These are phyloP conservation scores for Pituophis catenifer DNA, from an alignment of 2,113 vertebrate species.

Conservation along the genomic window DNA sequence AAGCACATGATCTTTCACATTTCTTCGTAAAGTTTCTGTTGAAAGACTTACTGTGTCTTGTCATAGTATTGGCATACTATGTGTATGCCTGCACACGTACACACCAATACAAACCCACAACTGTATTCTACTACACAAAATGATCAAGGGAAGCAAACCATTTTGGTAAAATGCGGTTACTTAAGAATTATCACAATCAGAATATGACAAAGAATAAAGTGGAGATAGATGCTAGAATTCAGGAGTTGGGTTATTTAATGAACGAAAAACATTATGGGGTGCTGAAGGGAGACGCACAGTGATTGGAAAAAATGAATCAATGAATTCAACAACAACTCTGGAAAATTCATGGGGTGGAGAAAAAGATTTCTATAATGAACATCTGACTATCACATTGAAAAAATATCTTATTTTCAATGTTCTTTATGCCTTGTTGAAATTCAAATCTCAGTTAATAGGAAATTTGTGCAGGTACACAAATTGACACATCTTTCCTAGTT, in stretches of 20 bases:
- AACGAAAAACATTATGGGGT: not conserved
- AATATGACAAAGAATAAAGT: not conserved
- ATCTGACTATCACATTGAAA: not conserved
- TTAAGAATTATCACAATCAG: not conserved
- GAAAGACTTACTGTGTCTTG: slow-evolving; percentile 28
- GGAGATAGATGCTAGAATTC: not conserved
- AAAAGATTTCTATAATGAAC: not conserved
- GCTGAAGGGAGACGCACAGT: not conserved
- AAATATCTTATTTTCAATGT: not conserved
- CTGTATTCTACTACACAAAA: not conserved
- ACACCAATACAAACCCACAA: not conserved
- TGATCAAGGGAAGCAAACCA: not conserved
- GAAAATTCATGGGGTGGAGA: not conserved
- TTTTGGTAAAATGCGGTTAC: not conserved
- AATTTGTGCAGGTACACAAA: not conserved
- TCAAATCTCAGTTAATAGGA: not conserved
- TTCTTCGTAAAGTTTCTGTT: not conserved
- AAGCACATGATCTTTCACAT: not conserved
- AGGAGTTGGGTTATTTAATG: not conserved
- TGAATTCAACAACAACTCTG: not conserved
- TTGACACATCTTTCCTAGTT: not conserved
- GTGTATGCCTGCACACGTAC: not conserved
- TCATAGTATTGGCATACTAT: slow-evolving; percentile 21
- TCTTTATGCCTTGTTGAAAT: not conserved
- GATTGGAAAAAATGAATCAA: not conserved